Base-by-base conservation (phyloP, 1,140 invertebrate species). In the Chionoecetes opilio region DNA sequence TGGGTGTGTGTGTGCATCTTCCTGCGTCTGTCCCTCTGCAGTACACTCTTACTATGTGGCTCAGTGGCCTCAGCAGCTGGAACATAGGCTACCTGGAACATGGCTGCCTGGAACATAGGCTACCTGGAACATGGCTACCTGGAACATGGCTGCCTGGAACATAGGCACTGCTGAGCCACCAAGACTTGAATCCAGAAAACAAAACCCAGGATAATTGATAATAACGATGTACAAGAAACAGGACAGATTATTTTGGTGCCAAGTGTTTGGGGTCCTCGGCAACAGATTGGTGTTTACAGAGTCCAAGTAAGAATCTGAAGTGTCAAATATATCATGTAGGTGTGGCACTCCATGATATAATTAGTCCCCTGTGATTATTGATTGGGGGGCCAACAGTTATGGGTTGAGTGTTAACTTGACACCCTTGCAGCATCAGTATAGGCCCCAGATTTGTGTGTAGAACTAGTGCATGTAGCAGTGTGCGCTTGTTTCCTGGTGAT, bases 391-490 rank as follows among this genome's bases (percentile, higher is more conserved):
- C 94, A 92, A 95, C 86, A 95, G 89, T 87, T 88, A 92, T 95
- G 82, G 84, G 82, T 95, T 95, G 34, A 95, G 46, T 35, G 35
- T 95, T 92, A 31, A 84, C 87, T 88, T 95, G 38, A 86, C 93
- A 92, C 38, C 46, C 85, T 75, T 34, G 38, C 41, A 94, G 86
- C 34, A 88, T 41, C 90, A 92, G 94, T 95, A 92, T 85, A 92
- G 94, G 94, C 94, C 90, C 90, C 90, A 95, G 89, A 92, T 92
- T 63, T 91, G 94, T 95, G 94, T 95, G 91, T 95, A 95, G 94
- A 95, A 95, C 94, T 95, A 95, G 94, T 95, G 94, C 94, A 95
- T 95, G 94, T 95, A 46, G 35, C 53, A 86, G 90, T 92, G 91
- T 82, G 94, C 94, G 93, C 93, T 85, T 94, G 93, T 94, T 89